A percentile compares a stretch with the other conserved stretches of the same genome.
Conservation (phyloP, 2,888 invertebrate genomes). For the Hypercompe scribonia region DNA sequence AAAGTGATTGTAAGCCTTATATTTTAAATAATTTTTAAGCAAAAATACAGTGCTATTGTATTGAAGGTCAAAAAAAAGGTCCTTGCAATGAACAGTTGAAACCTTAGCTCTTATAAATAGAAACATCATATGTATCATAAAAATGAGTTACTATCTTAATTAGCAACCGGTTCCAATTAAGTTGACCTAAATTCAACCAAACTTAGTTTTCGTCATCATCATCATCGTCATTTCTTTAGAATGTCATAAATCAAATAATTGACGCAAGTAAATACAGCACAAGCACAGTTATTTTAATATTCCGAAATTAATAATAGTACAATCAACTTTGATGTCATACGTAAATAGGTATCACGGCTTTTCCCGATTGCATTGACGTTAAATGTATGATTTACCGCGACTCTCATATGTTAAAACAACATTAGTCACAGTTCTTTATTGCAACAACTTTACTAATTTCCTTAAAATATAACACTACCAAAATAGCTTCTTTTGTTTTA, state of each 20-base stretch:
- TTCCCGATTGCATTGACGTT: constrained; percentile 1
- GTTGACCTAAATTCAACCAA: not conserved
- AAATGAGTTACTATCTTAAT: too few species aligned
- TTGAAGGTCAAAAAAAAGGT: too few species aligned
- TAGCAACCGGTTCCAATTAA: not conserved
- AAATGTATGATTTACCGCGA: not conserved
- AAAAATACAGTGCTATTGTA: too few species aligned
- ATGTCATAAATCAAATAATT: not conserved
- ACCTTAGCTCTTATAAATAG: too few species aligned
- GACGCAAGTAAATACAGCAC: not conserved
- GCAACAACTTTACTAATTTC: not conserved
- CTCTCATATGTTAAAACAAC: not conserved
- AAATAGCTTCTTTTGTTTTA: too few species aligned
- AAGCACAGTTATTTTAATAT: not conserved
- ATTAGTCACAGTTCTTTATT: not conserved
- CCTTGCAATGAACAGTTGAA: too few species aligned
- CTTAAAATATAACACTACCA: not conserved
- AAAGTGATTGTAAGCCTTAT: too few species aligned
- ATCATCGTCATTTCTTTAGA: too few species aligned
- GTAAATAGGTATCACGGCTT: not conserved
- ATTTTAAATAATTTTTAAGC: too few species aligned
- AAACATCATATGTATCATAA: too few species aligned
- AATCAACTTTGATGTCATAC: not conserved
- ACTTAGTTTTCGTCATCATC: not conserved
- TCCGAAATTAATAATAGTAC: constrained; percentile 2